Conservation (phyloP, 2,888 invertebrate genomes). For the Melanargia galathea region DNA sequence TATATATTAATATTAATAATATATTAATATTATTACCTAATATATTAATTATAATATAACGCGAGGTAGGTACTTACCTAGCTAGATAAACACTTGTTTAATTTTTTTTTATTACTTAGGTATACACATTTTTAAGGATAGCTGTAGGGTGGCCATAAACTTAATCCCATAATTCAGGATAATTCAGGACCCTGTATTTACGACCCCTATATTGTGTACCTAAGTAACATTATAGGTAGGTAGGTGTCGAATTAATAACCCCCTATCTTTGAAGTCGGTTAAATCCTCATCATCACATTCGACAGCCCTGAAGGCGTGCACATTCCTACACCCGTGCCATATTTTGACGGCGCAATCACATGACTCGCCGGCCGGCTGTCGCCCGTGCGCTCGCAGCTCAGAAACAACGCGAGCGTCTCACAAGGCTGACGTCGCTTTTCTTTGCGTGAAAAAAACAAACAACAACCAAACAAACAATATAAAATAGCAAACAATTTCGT, state of each 20-base stretch:
- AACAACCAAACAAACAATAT: slow-evolving; percentile 11
- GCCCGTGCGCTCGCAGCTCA: slow-evolving; percentile 45
- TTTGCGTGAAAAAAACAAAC: slow-evolving; percentile 5
- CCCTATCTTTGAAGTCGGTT: too few species aligned
- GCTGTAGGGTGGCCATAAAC: background rate
- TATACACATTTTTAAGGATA: too few species aligned
- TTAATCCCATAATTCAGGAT: background rate
- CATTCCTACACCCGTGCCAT: slow-evolving; percentile 60
- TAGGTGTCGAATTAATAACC: too few species aligned
- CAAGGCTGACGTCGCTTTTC: slow-evolving; percentile 49
- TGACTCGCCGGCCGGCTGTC: slow-evolving; percentile 61
- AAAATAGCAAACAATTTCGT: slow-evolving; percentile 31
- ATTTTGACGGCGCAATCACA: slow-evolving; percentile 67
- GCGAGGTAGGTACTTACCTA: too few species aligned
- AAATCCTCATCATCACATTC: background rate
- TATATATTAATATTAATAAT: too few species aligned
- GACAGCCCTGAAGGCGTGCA: slow-evolving; percentile 47
- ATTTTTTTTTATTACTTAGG: too few species aligned
- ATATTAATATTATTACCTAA: too few species aligned
- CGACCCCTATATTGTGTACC: too few species aligned
- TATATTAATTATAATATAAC: too few species aligned
- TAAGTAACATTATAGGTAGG: too few species aligned
- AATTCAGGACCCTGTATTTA: background rate
- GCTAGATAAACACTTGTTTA: too few species aligned
- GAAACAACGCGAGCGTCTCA: slow-evolving; percentile 53